Evolutionary conservation across 2,797 vertebrate species (phyloP).

Genomic region (Tenualosa thibaudeaui): DNA sequence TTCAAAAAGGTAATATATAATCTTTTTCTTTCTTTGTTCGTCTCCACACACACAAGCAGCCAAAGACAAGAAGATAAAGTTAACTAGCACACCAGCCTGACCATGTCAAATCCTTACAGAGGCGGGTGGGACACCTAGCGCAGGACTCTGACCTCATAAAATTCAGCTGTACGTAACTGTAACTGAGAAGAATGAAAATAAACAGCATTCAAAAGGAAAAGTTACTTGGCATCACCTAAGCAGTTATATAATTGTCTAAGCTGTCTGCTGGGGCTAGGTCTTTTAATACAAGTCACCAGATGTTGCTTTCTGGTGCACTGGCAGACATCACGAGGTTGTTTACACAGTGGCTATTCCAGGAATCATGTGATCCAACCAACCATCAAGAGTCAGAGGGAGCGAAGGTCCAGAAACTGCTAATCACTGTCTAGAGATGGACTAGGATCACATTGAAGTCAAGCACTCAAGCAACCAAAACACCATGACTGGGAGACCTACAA

Average conservation of each 20-base stretch:
- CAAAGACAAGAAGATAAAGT: not conserved
- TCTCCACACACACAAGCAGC: not conserved
- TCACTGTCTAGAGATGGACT: not conserved
- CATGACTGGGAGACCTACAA: not conserved
- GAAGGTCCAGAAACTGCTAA: not conserved
- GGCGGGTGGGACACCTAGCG: not conserved
- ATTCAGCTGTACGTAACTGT: not conserved
- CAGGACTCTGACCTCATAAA: conserved; percentile 12
- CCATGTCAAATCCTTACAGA: not conserved
- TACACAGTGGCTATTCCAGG: not conserved
- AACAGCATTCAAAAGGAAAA: not conserved
- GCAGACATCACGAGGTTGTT: not conserved
- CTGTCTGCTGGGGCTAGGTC: not conserved
- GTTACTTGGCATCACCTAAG: not conserved
- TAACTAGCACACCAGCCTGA: not conserved
- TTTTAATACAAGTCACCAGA: conserved; percentile 12
- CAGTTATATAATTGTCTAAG: not conserved
- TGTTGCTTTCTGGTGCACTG: not conserved
- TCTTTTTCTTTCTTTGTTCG: not conserved
- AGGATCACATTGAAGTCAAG: not conserved
- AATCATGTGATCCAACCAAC: not conserved
- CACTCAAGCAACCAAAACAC: not conserved
- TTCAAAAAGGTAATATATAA: not conserved
- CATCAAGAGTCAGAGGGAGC: not conserved
- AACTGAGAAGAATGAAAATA: not conserved